Conservation (phyloP, 2,888 invertebrate species). For the Eupithecia pulchellata region DNA sequence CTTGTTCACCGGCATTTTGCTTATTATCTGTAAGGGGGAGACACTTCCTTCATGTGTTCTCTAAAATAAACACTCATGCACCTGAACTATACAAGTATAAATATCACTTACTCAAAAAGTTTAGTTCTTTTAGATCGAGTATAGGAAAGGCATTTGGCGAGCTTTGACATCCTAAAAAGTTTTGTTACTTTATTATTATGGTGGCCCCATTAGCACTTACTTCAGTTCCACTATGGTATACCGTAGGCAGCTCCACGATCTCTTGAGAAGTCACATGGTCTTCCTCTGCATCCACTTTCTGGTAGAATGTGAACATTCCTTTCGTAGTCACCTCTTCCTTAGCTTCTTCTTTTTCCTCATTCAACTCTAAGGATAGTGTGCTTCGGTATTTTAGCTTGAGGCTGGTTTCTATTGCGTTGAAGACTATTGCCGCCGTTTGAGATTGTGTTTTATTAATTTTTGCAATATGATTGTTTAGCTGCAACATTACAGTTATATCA, state of each 20-base stretch:
- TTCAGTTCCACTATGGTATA: slow-evolving; percentile 10
- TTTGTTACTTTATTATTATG: too few relatives aligned
- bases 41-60: too few relatives aligned
- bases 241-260: slow-evolving; percentile 14
- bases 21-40: too few relatives aligned
- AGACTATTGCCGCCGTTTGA: background rate
- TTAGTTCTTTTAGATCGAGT: too few relatives aligned
- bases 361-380: background rate
- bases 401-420: background rate
- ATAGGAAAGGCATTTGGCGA: background rate
- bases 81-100: too few relatives aligned
- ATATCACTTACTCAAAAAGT: too few relatives aligned
- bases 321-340: background rate
- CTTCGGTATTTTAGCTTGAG: background rate
- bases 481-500: background rate
- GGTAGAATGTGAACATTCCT: slow-evolving; percentile 53
- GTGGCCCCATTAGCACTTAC: background rate
- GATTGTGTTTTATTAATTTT: background rate
- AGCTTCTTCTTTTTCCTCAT: slow-evolving; percentile 23
- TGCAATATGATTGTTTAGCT: background rate
- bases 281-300: slow-evolving; percentile 54
- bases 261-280: background rate
- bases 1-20: too few relatives aligned
- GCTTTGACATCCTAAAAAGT: background rate
- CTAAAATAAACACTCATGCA: too few relatives aligned